Evolutionary conservation across 2,888 invertebrate species (phyloP).

Genomic region (Alcis repandata): DNA sequence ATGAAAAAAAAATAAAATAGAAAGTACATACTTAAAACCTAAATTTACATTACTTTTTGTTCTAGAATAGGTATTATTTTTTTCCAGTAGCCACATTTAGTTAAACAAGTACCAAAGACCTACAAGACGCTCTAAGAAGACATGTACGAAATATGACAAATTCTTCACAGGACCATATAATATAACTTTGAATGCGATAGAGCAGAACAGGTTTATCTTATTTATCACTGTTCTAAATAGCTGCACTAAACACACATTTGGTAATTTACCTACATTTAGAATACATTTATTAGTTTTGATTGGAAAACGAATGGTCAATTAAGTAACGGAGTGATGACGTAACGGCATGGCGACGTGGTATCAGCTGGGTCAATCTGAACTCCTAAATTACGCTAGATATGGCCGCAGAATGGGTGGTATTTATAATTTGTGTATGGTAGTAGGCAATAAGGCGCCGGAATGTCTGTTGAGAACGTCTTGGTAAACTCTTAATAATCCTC

Average conservation of each 20-base stretch:
- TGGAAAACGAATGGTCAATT: slow-evolving; percentile 31
- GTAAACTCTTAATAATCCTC: too few relatives aligned
- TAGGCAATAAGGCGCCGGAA: neutral
- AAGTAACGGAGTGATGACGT: slow-evolving; percentile 29
- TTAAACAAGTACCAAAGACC: too few relatives aligned
- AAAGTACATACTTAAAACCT: too few relatives aligned
- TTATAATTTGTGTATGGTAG: neutral
- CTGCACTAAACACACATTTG: slow-evolving; percentile 24
- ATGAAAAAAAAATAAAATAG: too few relatives aligned
- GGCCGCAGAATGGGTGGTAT: neutral
- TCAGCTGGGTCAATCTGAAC: slow-evolving; percentile 4
- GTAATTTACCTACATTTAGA: slow-evolving; percentile 33
- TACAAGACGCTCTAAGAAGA: too few relatives aligned
- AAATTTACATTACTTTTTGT: too few relatives aligned
- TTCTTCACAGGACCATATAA: neutral
- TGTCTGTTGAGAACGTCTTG: neutral
- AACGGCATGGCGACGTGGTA: slow-evolving; percentile 13
- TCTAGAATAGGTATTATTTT: too few relatives aligned
- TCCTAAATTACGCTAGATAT: neutral
- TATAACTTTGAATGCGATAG: neutral
- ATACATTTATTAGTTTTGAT: slow-evolving; percentile 26
- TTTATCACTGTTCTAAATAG: slow-evolving; percentile 1
- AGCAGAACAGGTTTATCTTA: slow-evolving; percentile 16
- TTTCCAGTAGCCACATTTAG: too few relatives aligned
- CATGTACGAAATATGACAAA: too few relatives aligned